Base-by-base conservation (phyloP, 1,140 invertebrate genomes). In the Drosophila lowei region DNA sequence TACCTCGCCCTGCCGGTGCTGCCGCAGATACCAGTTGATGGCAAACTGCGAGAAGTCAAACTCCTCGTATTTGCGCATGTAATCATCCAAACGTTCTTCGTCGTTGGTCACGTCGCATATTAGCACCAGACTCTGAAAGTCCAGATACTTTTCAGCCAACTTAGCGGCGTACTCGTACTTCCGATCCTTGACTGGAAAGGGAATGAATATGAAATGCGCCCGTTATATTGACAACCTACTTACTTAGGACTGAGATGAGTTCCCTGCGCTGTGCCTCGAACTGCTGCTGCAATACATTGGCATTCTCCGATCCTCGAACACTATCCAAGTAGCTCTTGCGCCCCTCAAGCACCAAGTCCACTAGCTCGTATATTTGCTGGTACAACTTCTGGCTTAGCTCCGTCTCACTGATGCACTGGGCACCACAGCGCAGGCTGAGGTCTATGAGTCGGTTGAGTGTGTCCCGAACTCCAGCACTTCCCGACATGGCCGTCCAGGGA, bases 101-200 rank as follows among this genome's bases (percentile, higher is more conserved):
- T 97, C 97, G 53, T 95, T 92, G 6, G 94, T 95, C 30, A 92
- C 90, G 83, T 96, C 94, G 77, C 97, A 98, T 52, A 98, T 94
- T 52, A 94, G 92, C 18, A 98, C 94, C 9, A 99, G 91, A 23
- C 95, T 94, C 48, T 95, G 94, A 92, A 97, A 98, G 90, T 98
- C 97, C 30, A 94, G 93, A 90, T 97, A 98, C 91, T 98, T 98
- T 91, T 99, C 97, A 0, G 97, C 97, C 11, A 98, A 92, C 73
- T 95, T 94, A 2, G 95, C 94, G 4, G 97, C 97, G 50, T 95
- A 93, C 81, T 97, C 96, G 77, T 94, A 95, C 76, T 97, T 95
- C 15, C 94, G 93, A 70, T 95, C 93, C 25, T 95, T 93, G 56
- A 97, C 95, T 96, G 68, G 25, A 91, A 61, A 21, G 2, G 2